phyloP scores from a whole-genome alignment of 2,888 invertebrate genomes.

The Polymixis flavicincta region DNA sequence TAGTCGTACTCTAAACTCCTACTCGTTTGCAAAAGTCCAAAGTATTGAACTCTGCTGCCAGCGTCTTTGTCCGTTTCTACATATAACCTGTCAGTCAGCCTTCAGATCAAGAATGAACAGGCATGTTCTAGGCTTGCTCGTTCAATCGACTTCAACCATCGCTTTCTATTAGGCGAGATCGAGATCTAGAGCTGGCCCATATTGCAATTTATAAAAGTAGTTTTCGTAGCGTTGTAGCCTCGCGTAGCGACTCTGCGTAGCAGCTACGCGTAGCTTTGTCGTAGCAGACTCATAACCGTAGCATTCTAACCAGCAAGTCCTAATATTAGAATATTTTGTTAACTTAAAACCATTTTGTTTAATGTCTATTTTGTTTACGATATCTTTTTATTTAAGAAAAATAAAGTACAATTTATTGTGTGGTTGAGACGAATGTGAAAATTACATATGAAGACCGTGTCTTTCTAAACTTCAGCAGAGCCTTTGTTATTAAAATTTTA shows the following conservation, averaged over 20 bases:
- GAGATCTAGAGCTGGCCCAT: neutral
- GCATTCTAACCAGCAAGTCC: neutral
- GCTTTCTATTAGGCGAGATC: neutral
- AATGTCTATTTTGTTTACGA: neutral
- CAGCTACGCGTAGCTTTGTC: neutral
- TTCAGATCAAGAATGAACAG: neutral
- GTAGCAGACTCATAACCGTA: neutral
- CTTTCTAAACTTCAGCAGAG: neutral
- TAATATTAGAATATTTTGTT: neutral
- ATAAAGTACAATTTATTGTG: neutral
- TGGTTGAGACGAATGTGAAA: neutral
- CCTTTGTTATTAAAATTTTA: neutral
- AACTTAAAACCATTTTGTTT: neutral
- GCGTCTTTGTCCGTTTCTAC: neutral
- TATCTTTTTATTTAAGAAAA: neutral
- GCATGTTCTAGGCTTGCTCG: neutral
- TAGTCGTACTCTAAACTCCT: too few species aligned
- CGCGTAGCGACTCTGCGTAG: constrained; percentile 4
- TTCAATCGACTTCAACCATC: neutral
- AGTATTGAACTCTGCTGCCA: neutral
- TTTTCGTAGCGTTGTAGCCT: neutral
- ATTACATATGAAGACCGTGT: neutral
- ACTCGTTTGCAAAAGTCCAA: neutral
- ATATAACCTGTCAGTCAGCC: neutral
- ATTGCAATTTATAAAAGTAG: neutral